Conservation (phyloP, 1,140 invertebrate species). For the Marisa cornuarietis region DNA sequence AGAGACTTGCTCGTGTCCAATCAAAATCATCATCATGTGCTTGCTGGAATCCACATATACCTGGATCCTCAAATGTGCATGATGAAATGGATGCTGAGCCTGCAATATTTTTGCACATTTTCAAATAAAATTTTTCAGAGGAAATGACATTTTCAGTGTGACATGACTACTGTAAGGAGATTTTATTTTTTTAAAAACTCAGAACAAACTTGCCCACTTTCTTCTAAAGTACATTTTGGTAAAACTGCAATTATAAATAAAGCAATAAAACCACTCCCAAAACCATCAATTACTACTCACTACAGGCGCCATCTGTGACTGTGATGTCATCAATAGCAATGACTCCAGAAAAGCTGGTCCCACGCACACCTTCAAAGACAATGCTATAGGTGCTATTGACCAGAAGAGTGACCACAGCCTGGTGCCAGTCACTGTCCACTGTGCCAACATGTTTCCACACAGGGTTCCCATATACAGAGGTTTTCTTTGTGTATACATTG, state of each 20-base stretch:
- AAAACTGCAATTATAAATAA: no score
- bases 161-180: no score
- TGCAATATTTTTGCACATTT: not conserved
- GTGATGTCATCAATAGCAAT: constrained; percentile 59
- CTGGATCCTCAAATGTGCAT: constrained; percentile 44
- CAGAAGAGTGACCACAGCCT: constrained; percentile 44
- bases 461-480: constrained; percentile 33
- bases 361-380: constrained; percentile 74
- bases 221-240: no score
- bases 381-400: constrained; percentile 65
- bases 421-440: constrained; percentile 53
- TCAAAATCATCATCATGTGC: constrained; percentile 55
- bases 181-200: not conserved
- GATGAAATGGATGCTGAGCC: not conserved
- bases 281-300: constrained; percentile 14
- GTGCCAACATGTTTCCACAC: constrained; percentile 51
- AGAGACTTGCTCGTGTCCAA: constrained; percentile 45
- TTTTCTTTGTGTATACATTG: constrained; percentile 47
- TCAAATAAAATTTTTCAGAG: no score
- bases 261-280: no score
- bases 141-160: no score
- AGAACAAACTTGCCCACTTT: not conserved
- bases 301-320: constrained; percentile 44
- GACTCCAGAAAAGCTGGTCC: constrained; percentile 51
- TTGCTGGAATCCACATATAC: constrained; percentile 56